Evolutionary conservation across 2,888 invertebrate genomes (phyloP), one percentile per base, ranked within the genome.

Genomic region (Cosmopolites sordidus): DNA sequence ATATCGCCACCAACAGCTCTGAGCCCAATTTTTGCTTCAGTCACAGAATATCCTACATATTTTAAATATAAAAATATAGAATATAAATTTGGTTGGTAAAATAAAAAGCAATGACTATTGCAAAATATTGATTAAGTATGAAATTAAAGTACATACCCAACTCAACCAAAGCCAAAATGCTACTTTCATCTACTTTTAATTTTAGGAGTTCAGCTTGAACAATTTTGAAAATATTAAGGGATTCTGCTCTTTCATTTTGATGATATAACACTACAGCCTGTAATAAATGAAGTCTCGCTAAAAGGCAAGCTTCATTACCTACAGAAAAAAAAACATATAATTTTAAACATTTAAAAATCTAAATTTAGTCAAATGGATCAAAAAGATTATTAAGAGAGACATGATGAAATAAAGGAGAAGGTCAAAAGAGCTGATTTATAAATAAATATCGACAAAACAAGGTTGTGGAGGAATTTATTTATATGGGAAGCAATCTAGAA

Each of bases 201-300:
- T 73, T 71, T 29, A 75, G 73, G n/a, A 90, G 71, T 63, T 90
- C 89, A 0, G 64, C 58, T 63, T 86, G 82, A 0, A 86, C 88
- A 58, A 78, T 73, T 16, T 76, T 76, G 0, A 92, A 74, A 33
- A 86, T 73, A 0, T 70, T 67, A 40, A 75, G 74, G 0, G 90
- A 86, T 51, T 84, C 83, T 0, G 74, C 71, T 0, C 85, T 75
- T 53, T 79, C 80, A 69, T 89, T 87, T 72, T 87, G 84, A 69
- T 91, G 89, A 67, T 85, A 92, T 0, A 84, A 77, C 16, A 89
- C 82, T 49, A 92, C 84, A 4, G 86, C 90, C 74, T 92, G 89
- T 45, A 92, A 76, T 45, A 92, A 71, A 73, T 90, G 87, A 14
- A 92, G 75, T 1, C 91, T 79, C 81, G 90, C 83, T 54, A 89